These are phyloP conservation scores for Anthopleura xanthogrammica DNA, from an alignment of 92 coral and sea anemone species.

Conservation along the genomic window DNA sequence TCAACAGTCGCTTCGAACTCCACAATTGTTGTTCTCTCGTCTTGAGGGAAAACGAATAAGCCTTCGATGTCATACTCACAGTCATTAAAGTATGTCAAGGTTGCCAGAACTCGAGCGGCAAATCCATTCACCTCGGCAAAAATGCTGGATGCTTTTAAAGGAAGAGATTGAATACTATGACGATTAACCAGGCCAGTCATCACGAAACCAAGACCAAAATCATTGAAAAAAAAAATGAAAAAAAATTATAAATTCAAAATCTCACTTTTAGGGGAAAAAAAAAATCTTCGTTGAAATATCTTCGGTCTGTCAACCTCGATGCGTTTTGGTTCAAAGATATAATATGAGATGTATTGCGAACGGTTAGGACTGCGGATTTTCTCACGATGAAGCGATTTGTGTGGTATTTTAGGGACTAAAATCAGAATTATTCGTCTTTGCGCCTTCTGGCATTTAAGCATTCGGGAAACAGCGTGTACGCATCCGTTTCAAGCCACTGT, in stretches of 20 bases:
- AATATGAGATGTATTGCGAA: neutral
- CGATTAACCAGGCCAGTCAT: slow-evolving; percentile 85
- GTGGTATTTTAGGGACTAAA: neutral
- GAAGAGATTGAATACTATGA: slow-evolving; percentile 61
- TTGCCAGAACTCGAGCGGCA: slow-evolving; percentile 86
- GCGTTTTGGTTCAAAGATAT: neutral
- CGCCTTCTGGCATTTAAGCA: slow-evolving; percentile 14
- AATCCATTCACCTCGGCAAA: slow-evolving; percentile 94
- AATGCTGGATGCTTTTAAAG: slow-evolving; percentile 88
- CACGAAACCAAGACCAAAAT: neutral
- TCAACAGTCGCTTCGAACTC: slow-evolving; percentile 90
- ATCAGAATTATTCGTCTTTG: neutral
- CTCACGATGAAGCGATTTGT: slow-evolving; percentile 2
- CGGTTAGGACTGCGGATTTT: neutral
- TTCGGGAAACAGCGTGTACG: neutral
- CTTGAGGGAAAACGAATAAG: slow-evolving; percentile 84
- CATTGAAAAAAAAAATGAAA: neutral
- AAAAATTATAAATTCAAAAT: neutral
- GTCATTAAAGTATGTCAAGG: slow-evolving; percentile 81
- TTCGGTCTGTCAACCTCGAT: neutral
- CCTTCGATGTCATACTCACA: slow-evolving; percentile 88
- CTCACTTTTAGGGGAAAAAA: neutral
- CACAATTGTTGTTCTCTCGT: slow-evolving; percentile 78
- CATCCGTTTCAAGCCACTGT: slow-evolving; percentile 29
- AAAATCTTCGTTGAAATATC: neutral